Conservation (phyloP, 2,113 vertebrate genomes). For the Tachuris rubrigastra region DNA sequence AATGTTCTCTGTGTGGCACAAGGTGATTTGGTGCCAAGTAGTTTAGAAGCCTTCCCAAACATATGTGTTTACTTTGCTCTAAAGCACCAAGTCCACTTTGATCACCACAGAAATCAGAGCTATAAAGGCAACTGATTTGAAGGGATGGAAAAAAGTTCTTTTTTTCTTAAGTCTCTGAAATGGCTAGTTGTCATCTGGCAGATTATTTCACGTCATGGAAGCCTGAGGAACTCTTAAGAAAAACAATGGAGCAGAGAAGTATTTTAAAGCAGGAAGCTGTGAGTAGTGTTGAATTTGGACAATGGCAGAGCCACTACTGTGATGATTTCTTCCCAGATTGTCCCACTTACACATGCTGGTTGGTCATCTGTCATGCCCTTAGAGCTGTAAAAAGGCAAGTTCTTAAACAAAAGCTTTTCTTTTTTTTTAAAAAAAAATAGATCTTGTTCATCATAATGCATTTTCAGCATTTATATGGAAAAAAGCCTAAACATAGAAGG, state of each 20-base stretch:
- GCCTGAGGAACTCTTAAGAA: not conserved
- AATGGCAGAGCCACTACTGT: not conserved
- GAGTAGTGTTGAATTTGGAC: not conserved
- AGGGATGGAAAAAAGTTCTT: not conserved
- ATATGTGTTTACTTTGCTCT: conserved; percentile 28
- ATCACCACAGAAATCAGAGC: not conserved
- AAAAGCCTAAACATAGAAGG: not conserved
- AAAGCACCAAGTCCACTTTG: not conserved
- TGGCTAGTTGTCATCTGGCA: not conserved
- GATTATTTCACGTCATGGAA: not conserved
- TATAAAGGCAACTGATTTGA: not conserved
- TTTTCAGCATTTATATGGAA: not conserved
- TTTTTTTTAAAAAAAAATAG: not conserved
- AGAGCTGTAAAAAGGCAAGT: not conserved
- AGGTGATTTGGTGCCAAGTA: not conserved
- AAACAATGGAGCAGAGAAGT: not conserved
- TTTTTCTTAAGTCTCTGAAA: conserved; percentile 1
- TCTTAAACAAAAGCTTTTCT: not conserved
- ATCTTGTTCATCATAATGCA: not conserved
- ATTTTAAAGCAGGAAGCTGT: not conserved
- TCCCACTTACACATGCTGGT: not conserved
- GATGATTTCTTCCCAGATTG: not conserved
- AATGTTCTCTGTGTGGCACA: not conserved
- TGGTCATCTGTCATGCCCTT: not conserved
- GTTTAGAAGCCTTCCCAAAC: conserved; percentile 16